Percentiles rank a stretch among this genome's conserved stretches.
phyloP scores from a whole-genome alignment of 2,113 vertebrate species.

The Calypte anna region DNA sequence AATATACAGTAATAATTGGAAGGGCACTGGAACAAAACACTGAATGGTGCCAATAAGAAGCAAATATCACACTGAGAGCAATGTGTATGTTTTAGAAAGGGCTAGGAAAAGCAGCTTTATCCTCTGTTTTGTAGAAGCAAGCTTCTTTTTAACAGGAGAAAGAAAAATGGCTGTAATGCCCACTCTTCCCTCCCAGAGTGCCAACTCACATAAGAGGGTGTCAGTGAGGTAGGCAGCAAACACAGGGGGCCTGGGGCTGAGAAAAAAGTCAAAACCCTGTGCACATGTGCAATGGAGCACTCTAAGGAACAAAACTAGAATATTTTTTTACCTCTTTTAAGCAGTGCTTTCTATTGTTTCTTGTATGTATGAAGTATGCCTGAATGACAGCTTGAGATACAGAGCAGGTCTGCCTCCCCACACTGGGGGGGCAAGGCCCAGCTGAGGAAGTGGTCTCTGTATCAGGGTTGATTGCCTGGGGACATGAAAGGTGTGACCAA shows the following conservation, averaged over 20 bases:
- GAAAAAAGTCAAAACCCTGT: neutral
- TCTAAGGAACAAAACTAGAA: neutral
- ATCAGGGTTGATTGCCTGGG: neutral
- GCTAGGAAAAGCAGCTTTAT: constrained; percentile 5
- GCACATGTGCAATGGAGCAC: fast-evolving
- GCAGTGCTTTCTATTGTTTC: neutral
- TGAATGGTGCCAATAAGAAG: constrained; percentile 57
- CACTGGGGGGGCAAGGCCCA: neutral
- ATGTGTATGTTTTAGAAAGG: neutral
- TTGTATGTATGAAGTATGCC: fast-evolving
- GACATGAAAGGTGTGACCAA: neutral
- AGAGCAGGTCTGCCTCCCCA: neutral
- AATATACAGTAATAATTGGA: constrained; percentile 77
- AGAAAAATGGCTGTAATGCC: neutral
- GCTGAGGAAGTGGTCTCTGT: too few relatives aligned
- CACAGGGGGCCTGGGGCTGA: neutral
- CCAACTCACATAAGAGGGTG: neutral
- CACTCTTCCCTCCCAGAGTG: neutral
- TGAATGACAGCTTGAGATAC: neutral
- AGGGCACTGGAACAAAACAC: constrained; percentile 57
- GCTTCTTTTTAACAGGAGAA: neutral
- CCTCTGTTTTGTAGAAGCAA: neutral
- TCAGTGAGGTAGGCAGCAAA: neutral
- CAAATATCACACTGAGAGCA: constrained; percentile 46
- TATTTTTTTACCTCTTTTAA: neutral